Evolutionary conservation across 2,797 vertebrate genomes (phyloP), one percentile per base, ranked within the genome.

Genomic region (Hafferia zeledoni): DNA sequence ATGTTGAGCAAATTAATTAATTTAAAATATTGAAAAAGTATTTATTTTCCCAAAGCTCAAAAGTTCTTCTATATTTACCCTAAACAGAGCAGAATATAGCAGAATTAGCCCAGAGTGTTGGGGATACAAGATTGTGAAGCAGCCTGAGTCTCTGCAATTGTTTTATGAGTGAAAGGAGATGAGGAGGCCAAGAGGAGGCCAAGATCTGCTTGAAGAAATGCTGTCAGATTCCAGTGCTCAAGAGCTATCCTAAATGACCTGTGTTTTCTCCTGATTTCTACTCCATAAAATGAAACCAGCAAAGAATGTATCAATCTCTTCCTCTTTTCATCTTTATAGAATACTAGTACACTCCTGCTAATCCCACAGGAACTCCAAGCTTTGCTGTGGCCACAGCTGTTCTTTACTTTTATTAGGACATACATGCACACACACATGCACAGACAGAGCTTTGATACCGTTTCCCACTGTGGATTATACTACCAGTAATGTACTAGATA

Each of bases 11-110:
- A 93, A 78, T 19, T 3, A 46, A 49, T 72, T 72, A 1, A 28
- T 86, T 88, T 63, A 69, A 93, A 95, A 94, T 64, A 91, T 2
- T 70, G 52, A 82, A 63, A 6, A 76, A 90, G 82, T 63, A 92
- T 3, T 83, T 14, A 59, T 87, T 92, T 94, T 83, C 31, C 37
- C 28, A 71, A 41, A 69, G 33, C 30, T 82, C 27, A 79, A 49
- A 37, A 37, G 7, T 63, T 90, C 39, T 89, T 87, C 18, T 16
- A 49, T 2, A 1, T 37, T 61, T 89, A 50, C 71, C 24, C n/a
- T 70, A 67, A 67, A 55, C 18, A 9, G 30, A 81, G 43, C 53
- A 59, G 18, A 10, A 30, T 44, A 24, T 7, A 47, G 37, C 31
- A 44, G 13, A 23, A 41, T 49, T 43, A 83, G 35, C 35, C 27